Conservation (phyloP, 23 tunicate species). For the Styela clava region DNA sequence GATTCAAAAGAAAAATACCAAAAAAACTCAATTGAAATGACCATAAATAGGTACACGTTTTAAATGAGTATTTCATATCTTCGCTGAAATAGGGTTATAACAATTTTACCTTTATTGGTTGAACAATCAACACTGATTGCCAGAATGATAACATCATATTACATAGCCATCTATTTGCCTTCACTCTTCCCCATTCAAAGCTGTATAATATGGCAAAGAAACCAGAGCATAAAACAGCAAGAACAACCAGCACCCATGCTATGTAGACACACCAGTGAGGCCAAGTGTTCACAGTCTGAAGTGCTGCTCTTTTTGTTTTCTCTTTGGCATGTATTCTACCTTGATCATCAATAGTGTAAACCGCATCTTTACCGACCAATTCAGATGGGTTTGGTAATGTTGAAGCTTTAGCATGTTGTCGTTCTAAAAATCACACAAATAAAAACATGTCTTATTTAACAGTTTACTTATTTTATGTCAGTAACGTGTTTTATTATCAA, state of each 20-base stretch:
- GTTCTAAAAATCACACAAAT: constrained; percentile 13
- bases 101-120: constrained; percentile 87
- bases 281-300: constrained; percentile 46
- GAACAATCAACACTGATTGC: constrained; percentile 85
- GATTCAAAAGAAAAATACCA: no score
- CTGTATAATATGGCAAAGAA: constrained; percentile 94
- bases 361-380: constrained; percentile 80
- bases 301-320: constrained; percentile 1
- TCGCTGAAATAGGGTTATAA: no score
- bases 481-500: no score
- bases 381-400: constrained; percentile 83
- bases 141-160: constrained; percentile 94
- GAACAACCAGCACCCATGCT: constrained; percentile 74
- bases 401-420: constrained; percentile 45
- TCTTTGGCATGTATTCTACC: constrained; percentile 84
- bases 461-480: neutral
- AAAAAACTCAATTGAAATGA: no score
- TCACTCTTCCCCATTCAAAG: constrained; percentile 94
- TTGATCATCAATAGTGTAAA: constrained; percentile 65
- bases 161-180: constrained; percentile 86
- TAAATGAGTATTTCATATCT: no score
- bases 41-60: no score
- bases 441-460: neutral
- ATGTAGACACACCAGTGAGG: constrained; percentile 84
- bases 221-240: constrained; percentile 71